These are phyloP conservation scores for Pachyrhynchus sulphureomaculatus DNA, from an alignment of 1,140 invertebrate genomes.

Conservation along the genomic window DNA sequence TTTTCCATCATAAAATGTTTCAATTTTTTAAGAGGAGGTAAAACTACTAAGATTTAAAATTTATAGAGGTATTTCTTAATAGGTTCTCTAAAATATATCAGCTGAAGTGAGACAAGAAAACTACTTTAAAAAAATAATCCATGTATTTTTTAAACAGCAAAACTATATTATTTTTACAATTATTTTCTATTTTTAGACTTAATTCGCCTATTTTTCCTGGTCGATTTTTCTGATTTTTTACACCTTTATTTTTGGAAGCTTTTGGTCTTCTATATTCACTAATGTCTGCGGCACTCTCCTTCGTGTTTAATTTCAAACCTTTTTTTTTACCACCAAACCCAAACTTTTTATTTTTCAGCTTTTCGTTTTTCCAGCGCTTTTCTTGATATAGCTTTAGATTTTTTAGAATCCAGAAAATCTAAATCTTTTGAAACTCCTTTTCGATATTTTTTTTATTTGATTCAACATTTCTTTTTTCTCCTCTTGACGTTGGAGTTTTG, in stretches of 20 bases:
- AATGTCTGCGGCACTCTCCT: slow-evolving; percentile 70
- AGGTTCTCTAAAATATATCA: too few relatives aligned
- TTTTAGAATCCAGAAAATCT: slow-evolving; percentile 81
- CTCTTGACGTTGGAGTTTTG: slow-evolving; percentile 73
- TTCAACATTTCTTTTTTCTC: slow-evolving; percentile 80
- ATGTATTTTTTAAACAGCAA: too few relatives aligned
- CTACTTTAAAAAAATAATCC: too few relatives aligned
- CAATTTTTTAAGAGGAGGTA: too few relatives aligned
- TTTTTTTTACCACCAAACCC: slow-evolving; percentile 96
- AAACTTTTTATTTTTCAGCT: slow-evolving; percentile 83
- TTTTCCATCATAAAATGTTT: too few relatives aligned
- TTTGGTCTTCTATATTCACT: slow-evolving; percentile 54
- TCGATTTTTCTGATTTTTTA: slow-evolving; percentile 32
- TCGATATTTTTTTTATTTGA: slow-evolving; percentile 80
- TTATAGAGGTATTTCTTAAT: slow-evolving; percentile 1
- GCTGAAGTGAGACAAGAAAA: too few relatives aligned
- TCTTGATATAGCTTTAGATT: slow-evolving; percentile 54
- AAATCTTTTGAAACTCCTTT: slow-evolving; percentile 79
- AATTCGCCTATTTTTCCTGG: slow-evolving; percentile 42
- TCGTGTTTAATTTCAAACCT: slow-evolving; percentile 85
- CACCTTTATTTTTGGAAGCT: slow-evolving; percentile 23
- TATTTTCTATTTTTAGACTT: slow-evolving; percentile 35
- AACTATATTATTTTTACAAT: background rate
- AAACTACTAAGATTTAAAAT: too few relatives aligned
- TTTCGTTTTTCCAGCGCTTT: slow-evolving; percentile 62